A percentile compares a stretch with the other conserved stretches of the same genome.
These are phyloP conservation scores for Corapipo altera DNA, from an alignment of 2,113 vertebrate species.

Conservation along the genomic window DNA sequence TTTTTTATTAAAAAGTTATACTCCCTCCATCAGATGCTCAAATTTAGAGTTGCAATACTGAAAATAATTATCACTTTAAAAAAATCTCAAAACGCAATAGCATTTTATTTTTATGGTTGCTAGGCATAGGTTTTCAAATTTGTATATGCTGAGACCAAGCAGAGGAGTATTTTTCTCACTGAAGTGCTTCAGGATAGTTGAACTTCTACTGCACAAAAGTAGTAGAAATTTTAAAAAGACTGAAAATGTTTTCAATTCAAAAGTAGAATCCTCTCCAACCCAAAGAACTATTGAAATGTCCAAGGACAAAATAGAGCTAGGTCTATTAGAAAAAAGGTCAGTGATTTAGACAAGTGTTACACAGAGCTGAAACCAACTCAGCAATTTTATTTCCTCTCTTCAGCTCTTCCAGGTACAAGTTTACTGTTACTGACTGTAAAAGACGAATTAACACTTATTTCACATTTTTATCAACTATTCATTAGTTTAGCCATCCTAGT, in stretches of 20 bases:
- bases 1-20: background rate
- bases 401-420: background rate
- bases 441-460: background rate
- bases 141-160: background rate
- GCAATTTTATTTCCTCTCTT: background rate
- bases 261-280: background rate
- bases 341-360: background rate
- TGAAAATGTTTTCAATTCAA: background rate
- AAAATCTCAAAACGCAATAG: background rate
- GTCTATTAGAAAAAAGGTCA: background rate
- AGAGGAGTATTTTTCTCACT: background rate
- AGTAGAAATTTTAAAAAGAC: background rate
- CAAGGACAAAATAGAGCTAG: background rate
- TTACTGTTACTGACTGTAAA: background rate
- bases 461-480: background rate
- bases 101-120: background rate
- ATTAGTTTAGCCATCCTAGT: background rate
- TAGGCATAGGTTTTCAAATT: background rate
- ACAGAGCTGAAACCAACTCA: background rate
- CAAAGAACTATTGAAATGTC: background rate
- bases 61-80: background rate
- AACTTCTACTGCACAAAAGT: background rate
- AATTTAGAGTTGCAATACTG: background rate
- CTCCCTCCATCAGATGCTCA: background rate
- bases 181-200: background rate